Evolutionary conservation across 2,113 vertebrate species (phyloP).

Genomic region (Scytalopus superciliaris): DNA sequence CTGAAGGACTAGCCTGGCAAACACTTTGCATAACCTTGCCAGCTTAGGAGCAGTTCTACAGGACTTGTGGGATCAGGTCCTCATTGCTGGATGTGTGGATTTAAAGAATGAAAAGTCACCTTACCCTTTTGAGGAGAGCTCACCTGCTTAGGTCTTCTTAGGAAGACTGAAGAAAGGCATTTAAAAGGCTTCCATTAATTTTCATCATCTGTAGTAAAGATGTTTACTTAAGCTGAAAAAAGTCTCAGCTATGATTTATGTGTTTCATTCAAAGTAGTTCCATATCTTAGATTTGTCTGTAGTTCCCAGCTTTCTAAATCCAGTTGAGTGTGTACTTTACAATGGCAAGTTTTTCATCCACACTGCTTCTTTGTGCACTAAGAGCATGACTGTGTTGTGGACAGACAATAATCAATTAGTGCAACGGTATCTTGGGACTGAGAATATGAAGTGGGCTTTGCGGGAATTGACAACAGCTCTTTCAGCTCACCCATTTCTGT

Average conservation of each 20-base stretch:
- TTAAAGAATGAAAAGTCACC: neutral
- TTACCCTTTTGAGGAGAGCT: neutral
- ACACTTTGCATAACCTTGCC: neutral
- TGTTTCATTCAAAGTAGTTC: neutral
- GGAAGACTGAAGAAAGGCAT: neutral
- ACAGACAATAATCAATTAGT: conserved; percentile 49
- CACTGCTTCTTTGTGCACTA: conserved; percentile 37
- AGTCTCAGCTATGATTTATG: neutral
- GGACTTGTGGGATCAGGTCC: neutral
- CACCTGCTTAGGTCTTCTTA: neutral
- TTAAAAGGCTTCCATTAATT: neutral
- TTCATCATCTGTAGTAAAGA: neutral
- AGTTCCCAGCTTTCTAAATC: conserved; percentile 15
- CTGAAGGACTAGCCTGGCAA: neutral
- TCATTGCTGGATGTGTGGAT: neutral
- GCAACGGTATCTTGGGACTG: conserved; percentile 22
- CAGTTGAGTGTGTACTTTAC: neutral
- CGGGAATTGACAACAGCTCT: conserved; percentile 46
- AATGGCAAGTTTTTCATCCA: conserved; percentile 23
- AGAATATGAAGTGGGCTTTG: conserved; percentile 40
- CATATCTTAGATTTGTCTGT: neutral
- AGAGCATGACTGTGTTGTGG: neutral
- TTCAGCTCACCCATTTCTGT: conserved; percentile 29
- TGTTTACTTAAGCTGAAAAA: conserved; percentile 2
- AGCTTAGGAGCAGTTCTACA: neutral